A percentile compares a stretch with the other conserved stretches of the same genome.
These are phyloP conservation scores for Panulirus ornatus DNA, from an alignment of 1,140 invertebrate species.

Conservation along the genomic window DNA sequence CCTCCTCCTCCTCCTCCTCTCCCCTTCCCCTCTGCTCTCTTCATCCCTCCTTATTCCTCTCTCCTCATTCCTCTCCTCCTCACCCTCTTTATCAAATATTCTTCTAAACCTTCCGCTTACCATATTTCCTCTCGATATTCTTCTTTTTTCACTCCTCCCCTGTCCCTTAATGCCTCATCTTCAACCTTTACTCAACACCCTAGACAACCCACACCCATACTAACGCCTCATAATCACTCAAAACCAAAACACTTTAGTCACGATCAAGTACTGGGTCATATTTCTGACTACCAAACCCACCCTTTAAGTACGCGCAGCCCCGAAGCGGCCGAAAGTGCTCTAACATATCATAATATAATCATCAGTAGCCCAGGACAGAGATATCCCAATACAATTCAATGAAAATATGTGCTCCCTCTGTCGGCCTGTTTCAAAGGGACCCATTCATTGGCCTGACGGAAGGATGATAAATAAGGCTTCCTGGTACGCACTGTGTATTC, in stretches of 20 bases:
- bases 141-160: background rate
- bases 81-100: background rate
- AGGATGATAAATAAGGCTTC: conserved; percentile 30
- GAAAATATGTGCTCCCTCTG: background rate
- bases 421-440: background rate
- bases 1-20: background rate
- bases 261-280: background rate
- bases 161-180: too few relatives aligned
- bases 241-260: background rate
- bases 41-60: background rate
- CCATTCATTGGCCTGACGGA: conserved; percentile 17
- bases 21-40: background rate
- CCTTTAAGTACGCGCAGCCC: too few relatives aligned
- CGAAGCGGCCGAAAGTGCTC: too few relatives aligned
- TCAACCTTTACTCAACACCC: too few relatives aligned
- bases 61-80: background rate
- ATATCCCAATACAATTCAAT: conserved; percentile 24
- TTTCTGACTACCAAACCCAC: too few relatives aligned
- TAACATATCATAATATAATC: conserved; percentile 42
- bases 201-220: too few relatives aligned
- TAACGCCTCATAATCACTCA: background rate
- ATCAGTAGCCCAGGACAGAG: conserved; percentile 6
- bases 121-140: background rate
- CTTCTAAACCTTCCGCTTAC: background rate
- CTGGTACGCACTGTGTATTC: background rate